Percentiles rank a stretch among this genome's conserved stretches.
Evolutionary conservation across 1,140 invertebrate species (phyloP).

Genomic region (Nymphalis io): DNA sequence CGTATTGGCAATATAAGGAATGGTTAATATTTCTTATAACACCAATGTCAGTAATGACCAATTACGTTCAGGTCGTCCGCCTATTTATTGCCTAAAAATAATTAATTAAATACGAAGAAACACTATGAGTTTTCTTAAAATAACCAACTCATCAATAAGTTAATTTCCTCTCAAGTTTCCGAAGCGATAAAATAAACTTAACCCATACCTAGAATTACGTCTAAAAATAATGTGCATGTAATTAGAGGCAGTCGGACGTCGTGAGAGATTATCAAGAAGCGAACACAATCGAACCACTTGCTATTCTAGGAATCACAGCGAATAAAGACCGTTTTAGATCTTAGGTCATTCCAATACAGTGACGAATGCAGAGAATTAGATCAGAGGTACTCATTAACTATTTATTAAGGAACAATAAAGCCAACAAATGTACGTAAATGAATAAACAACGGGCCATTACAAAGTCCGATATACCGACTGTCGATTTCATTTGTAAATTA

Average conservation of each 20-base stretch:
- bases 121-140: no score
- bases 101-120: no score
- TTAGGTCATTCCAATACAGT: slow-evolving; percentile 3
- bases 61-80: no score
- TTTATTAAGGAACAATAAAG: neutral
- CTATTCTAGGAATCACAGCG: slow-evolving; percentile 39
- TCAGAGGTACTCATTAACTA: neutral
- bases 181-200: slow-evolving; percentile 2
- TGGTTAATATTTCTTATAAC: no score
- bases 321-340: slow-evolving; percentile 32
- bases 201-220: neutral
- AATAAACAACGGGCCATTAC: no score
- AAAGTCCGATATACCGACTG: no score
- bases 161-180: neutral
- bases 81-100: no score
- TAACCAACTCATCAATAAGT: no score
- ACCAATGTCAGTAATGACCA: no score
- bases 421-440: no score
- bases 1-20: no score
- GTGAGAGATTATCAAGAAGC: slow-evolving; percentile 32
- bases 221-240: slow-evolving; percentile 2
- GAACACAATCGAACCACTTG: slow-evolving; percentile 41
- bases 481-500: no score
- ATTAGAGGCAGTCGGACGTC: slow-evolving; percentile 17
- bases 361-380: neutral